Base-by-base conservation (phyloP, 1,140 invertebrate genomes). In the Procambarus virginalis region DNA sequence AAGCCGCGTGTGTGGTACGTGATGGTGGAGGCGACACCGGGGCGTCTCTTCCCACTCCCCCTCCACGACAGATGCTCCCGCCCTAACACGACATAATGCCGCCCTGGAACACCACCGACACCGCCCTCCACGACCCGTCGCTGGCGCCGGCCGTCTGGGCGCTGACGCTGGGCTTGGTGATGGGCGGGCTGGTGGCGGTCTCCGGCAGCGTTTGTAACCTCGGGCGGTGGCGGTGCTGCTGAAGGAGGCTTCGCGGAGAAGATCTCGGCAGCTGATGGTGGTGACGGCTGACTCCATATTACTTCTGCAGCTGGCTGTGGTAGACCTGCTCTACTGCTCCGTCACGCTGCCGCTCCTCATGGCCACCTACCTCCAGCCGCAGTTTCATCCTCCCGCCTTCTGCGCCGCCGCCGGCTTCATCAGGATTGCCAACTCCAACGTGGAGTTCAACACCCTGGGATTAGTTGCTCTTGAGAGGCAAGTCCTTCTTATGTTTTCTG, bases 281-380 rank as follows among this genome's bases (percentile, higher is more conserved):
- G 76, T 78, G 76, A 48, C 46, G 46, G 34, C 76, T 2, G 76
- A 78, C 49, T 48, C 46, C 76, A 51, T 78, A 10, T 46, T 78
- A 22, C 12, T 78, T 5, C 17, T 78, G 9, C 76, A 78, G 12
- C 22, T 78, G 76, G 76, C 76, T n/a, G 46, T 78, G 5, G 76
- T 78, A 8, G 76, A 78, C 76, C 46, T 78, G 12, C 76, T 78
- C 12, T 78, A 78, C 46, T 78, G 76, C 46, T 49, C 76, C 12
- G 46, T 78, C 46, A n/a, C 76, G 17, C 46, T 78, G 76, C 76
- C 76, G 1, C 4, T 78, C 17, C 8, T 48, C 20, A 51, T 78
- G 17, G 76, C 12, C 2, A 49, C 76, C 3, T 78, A 46, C 34
- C 9, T 78, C 6, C 46, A 3, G 2, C 14, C 46, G 12, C 9